Conservation (phyloP, 2,888 invertebrate species). For the Zygogramma bicolorata region DNA sequence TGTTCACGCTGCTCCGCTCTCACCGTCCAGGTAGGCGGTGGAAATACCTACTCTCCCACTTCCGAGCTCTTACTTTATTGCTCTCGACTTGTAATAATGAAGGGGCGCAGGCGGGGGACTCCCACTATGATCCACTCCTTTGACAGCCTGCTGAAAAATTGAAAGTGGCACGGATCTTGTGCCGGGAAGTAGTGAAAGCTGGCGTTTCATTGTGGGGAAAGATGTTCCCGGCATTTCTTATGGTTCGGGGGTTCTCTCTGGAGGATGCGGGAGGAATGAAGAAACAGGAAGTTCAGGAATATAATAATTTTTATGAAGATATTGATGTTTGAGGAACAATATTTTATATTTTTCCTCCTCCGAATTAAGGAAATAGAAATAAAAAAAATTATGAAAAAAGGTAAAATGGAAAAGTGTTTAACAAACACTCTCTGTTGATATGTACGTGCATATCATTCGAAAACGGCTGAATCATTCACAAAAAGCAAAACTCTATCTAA, state of each 20-base stretch:
- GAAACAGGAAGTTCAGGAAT: no score
- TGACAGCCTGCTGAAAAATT: constrained; percentile 3
- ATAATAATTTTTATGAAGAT: no score
- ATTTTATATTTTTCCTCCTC: no score
- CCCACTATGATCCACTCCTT: not conserved
- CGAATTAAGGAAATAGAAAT: no score
- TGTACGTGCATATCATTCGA: no score
- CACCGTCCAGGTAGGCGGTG: not conserved
- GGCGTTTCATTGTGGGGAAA: not conserved
- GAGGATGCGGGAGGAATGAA: no score
- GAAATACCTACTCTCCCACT: constrained; percentile 17
- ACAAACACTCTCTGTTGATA: no score
- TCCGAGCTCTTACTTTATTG: constrained; percentile 15
- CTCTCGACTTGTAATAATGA: constrained; percentile 22
- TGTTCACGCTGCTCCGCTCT: not conserved
- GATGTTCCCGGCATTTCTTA: not conserved
- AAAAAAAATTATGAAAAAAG: no score
- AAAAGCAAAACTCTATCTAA: no score
- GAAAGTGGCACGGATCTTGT: constrained; percentile 1
- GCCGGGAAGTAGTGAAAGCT: not conserved
- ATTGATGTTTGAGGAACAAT: no score
- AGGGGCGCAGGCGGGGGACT: not conserved
- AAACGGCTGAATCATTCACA: no score
- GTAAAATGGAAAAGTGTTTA: no score
- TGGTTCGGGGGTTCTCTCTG: not conserved